Evolutionary conservation across 2,113 vertebrate genomes (phyloP), one percentile per base, ranked within the genome.

Genomic region (Amblyopsis rosae): DNA sequence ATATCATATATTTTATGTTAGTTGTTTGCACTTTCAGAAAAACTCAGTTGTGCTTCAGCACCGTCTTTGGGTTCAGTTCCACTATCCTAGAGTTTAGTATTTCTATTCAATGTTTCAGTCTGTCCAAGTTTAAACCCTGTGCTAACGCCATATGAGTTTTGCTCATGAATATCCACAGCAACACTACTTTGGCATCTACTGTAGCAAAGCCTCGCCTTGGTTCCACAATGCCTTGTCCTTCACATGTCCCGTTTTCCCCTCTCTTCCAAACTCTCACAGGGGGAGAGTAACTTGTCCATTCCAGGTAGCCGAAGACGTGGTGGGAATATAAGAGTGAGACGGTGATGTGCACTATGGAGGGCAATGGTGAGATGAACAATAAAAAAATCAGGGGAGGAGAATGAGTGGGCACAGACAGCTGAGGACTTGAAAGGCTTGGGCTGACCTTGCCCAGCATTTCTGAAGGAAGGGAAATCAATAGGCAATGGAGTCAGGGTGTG

Each of bases 391-490:
- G 73, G 54, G 3, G 48, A 3, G 61, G 67, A 53, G 59, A 1
- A 47, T 61, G 72, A 13, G 61, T 61, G 65, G 61, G 64, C 35
- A 16, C 55, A 83, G 75, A 77, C 70, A 73, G 75, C 75, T 10
- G 68, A 80, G 17, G 80, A 82, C 78, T 82, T 83, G 80, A 91
- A 87, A 85, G 80, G 76, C 76, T 82, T 74, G 35, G 76, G 69
- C 69, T 85, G 88, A 90, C 89, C 87, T 90, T 87, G 81, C 46
- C 32, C 70, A 65, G 82, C 67, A 35, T 81, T 88, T 79, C 72
- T 83, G 74, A 84, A 51, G 68, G 73, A 81, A 83, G 70, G 79
- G 82, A 72, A 91, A 92, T 91, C 90, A 83, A 92, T 92, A 86
- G 72, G 80, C 81, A 89, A 87, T 86, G 87, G 84, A 89, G 82